Conservation (phyloP, 2,797 vertebrate genomes). For the Pseudotriccus pelzelni region DNA sequence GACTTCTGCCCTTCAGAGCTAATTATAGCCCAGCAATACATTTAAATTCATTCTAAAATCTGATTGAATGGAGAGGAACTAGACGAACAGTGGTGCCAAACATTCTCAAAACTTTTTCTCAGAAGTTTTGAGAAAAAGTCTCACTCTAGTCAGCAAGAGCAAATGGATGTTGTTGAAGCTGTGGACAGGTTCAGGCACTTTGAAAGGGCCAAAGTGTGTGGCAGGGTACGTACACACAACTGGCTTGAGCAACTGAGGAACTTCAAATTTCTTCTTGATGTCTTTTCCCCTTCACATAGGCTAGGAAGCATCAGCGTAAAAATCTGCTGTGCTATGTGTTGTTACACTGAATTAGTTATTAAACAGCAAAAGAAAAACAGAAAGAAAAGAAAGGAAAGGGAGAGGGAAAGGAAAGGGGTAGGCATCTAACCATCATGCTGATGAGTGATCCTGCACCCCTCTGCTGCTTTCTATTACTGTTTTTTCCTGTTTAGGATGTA, state of each 20-base stretch:
- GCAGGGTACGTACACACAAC: fast-evolving
- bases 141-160: neutral
- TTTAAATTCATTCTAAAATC: constrained; percentile 33
- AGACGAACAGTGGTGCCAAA: neutral
- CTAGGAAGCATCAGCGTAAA: neutral
- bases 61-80: neutral
- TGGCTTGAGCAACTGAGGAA: neutral
- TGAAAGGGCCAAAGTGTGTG: neutral
- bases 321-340: neutral
- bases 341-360: neutral
- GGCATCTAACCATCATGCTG: neutral
- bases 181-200: neutral
- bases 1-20: neutral
- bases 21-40: neutral
- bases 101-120: neutral
- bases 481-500: neutral
- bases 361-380: neutral
- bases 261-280: neutral
- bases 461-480: neutral
- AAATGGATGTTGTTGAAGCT: neutral
- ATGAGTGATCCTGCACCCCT: neutral
- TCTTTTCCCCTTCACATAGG: neutral
- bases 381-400: neutral
- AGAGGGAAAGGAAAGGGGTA: neutral
- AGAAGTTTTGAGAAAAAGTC: neutral